Evolutionary conservation across 1,140 invertebrate genomes (phyloP), one percentile per base, ranked within the genome.

Genomic region (Dreissena polymorpha): DNA sequence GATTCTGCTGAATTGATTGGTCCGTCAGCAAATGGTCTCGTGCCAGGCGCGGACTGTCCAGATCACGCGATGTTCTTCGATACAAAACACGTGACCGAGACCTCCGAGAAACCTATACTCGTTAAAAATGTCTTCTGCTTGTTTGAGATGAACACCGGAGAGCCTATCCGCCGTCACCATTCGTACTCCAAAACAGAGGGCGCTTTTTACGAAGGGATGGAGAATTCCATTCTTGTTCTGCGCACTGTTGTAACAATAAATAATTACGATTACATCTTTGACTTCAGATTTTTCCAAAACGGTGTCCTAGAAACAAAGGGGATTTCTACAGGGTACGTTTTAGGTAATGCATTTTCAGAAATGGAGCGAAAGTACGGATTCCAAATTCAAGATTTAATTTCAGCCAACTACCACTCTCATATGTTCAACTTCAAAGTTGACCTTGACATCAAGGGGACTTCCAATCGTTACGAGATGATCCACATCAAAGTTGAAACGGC

Each of bases 11-110:
- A 82, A 27, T 74, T 88, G 1, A 60, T 91, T 0, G 90, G 90
- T 2, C 69, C 84, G n/a, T 63, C 83, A 67, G 83, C 82, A 0
- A 72, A 57, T 16, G 72, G 80, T 16, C 85, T 92, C 23, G 67
- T 90, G 12, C 88, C 86, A 6, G 90, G 91, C 0, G 83, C 89
- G 0, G 91, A 92, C 78, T 92, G 91, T 76, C 91, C 91, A 0
- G 68, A 85, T 10, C 79, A 88, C 75, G 88, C 91, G 8, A 86
- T 83, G 8, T 91, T 86, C 49, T 39, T 89, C 50, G 67, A 86
- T 71, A 63, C 71, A 72, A 73, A 23, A 0, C 78, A 86, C 50
- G 76, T 73, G n/a, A 78, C 79, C 18, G 83, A 77, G 67, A 71
- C 82, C 23, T 27, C 53, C 5, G 49, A 72, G 10, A 55, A 69